phyloP scores from a whole-genome alignment of 2,888 invertebrate genomes.

The Enchytraeus crypticus region DNA sequence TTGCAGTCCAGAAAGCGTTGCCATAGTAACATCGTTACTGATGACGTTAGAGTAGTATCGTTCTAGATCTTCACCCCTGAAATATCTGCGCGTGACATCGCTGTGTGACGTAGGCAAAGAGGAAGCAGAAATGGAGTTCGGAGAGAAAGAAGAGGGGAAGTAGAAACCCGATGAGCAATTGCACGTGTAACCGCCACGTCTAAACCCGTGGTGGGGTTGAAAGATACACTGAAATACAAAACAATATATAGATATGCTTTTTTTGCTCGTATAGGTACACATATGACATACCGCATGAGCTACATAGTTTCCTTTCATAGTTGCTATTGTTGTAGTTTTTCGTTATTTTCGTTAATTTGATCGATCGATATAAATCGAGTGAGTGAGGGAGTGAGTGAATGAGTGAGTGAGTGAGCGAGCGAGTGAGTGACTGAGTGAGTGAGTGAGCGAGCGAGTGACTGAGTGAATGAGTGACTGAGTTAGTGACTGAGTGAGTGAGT shows the following conservation, averaged over 20 bases:
- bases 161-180: constrained; percentile 63
- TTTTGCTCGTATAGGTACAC: background rate
- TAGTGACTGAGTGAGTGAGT: too few species aligned
- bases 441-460: too few species aligned
- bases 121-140: background rate
- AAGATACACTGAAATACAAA: constrained; percentile 68
- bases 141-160: constrained; percentile 41
- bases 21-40: too few species aligned
- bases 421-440: too few species aligned
- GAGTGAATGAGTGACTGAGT: too few species aligned
- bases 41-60: background rate
- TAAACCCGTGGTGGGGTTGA: constrained; percentile 75
- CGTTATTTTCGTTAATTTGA: background rate
- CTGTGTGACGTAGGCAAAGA: background rate
- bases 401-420: too few species aligned
- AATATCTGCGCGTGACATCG: background rate
- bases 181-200: constrained; percentile 82
- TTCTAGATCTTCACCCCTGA: background rate
- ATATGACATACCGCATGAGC: too few species aligned
- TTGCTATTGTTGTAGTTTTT: too few species aligned
- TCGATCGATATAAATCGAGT: background rate
- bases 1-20: too few species aligned
- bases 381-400: too few species aligned
- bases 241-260: too few species aligned
- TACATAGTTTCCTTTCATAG: too few species aligned